Base-by-base conservation (phyloP, 2,888 invertebrate genomes). In the Didymodactylos carnosus region DNA sequence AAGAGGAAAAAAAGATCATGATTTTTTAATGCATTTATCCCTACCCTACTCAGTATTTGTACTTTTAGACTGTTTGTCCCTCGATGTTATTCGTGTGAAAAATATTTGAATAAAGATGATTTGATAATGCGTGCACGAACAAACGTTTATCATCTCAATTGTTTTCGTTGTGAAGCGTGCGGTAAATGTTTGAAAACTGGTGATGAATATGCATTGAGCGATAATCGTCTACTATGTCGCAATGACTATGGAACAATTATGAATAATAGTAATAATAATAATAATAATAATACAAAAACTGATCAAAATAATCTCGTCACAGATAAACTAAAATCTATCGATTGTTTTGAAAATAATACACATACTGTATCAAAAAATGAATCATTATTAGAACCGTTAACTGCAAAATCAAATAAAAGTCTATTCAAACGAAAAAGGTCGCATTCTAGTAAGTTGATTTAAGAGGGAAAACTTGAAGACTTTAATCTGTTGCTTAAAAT, bases 41-140 rank as follows among this genome's bases (percentile, higher is more conserved):
- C n/a, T n/a, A n/a, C n/a, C n/a, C n/a, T n/a, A n/a, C n/a, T n/a
- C n/a, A n/a, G 43, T 72, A 13, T 71, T 53, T 39, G 23, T 75
- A 35, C 73, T 39, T 39, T 39, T 79, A 80, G 71, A 79, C 95
- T 95, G 87, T 88, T 95, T 86, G 97, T 95, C 84, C 94, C 94
- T 80, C 91, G 94, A 86, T 98, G 98, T 87, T 91, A 92, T 86
- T 92, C 93, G 85, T 98, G 98, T 86, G 90, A 91, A 76, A 87
- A 88, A 78, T 90, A 90, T 79, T 95, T 98, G 86, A 91, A 90
- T 84, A 93, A 92, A 86, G 91, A 90, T 86, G 98, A 98, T 86
- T 92, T 94, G 86, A 97, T 98, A 84, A 97, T 98, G 97, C 88
- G 94, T 77, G 97, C 95, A 77, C 91, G 91, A 83, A 91, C 43